Evolutionary conservation across 2,888 invertebrate genomes (phyloP), one percentile per base, ranked within the genome.

Genomic region (Meiosimyza platycephala): DNA sequence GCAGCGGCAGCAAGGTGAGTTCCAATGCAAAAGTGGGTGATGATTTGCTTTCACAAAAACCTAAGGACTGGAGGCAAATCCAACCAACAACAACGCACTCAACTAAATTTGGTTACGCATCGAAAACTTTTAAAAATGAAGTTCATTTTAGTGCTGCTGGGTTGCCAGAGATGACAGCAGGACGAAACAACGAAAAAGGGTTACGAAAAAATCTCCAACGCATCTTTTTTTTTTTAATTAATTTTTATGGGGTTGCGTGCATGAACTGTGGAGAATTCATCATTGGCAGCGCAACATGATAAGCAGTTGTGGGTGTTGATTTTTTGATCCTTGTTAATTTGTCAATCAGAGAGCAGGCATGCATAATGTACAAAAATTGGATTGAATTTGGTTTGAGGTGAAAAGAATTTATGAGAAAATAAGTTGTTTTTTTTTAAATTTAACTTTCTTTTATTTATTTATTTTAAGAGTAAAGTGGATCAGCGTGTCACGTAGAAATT

Each of bases 321-420:
- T 80, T 70, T 80, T 78, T 79, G 81, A 81, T 78, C 76, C 79
- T 79, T 68, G 78, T 80, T 82, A 82, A 81, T 82, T 81, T 81
- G 78, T 79, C 80, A 80, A 80, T 77, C 80, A 73, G 75, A 79
- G 75, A 69, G 78, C 80, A 78, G 79, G 77, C 79, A 77, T 55
- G 65, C 48, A 59, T 55, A n/a, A 55, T 16, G 52, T 33, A n/a
- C 16, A 50, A 71, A 69, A 72, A 72, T 22, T 52, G 65, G 69
- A 64, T 66, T 18, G 28, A 47, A 60, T 67, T 71, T 72, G 67
- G 55, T 40, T 40, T 40, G 40, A 40, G 40, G 40, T 40, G 40
- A 9, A 9, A 40, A 7, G 9, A 1, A 2, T 40, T 40, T 40
- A 3, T 40, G 40, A 40, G 40, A 40, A 40, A 40, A 40, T 9